These are phyloP conservation scores for Emmelina monodactyla DNA, from an alignment of 2,888 invertebrate genomes.

Conservation along the genomic window DNA sequence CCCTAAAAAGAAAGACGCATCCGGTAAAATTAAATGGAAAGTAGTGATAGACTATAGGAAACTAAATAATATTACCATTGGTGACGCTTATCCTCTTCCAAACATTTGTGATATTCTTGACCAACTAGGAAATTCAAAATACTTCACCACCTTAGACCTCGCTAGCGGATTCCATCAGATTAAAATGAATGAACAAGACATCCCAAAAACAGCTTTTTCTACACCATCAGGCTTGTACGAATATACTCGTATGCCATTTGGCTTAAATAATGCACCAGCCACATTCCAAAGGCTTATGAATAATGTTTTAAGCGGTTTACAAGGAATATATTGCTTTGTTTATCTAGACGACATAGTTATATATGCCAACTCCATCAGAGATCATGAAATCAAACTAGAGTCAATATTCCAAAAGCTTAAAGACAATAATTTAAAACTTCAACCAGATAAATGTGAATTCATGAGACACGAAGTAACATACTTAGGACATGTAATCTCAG, in stretches of 20 bases:
- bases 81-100: conserved; percentile 3
- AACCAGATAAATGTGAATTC: conserved; percentile 8
- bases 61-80: conserved; percentile 3
- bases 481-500: conserved; percentile 5
- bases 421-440: conserved; percentile 6
- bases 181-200: neutral
- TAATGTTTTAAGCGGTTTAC: conserved; percentile 18
- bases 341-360: conserved; percentile 5
- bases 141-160: conserved; percentile 31
- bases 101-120: neutral
- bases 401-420: conserved; percentile 4
- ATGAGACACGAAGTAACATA: conserved; percentile 5
- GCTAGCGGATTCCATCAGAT: conserved; percentile 32
- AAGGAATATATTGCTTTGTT: conserved; percentile 6
- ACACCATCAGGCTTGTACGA: neutral
- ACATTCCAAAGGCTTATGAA: conserved; percentile 28
- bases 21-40: conserved; percentile 21
- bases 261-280: conserved; percentile 22
- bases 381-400: neutral
- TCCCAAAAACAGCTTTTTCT: conserved; percentile 14
- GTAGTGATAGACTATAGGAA: conserved; percentile 1
- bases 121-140: conserved; percentile 23
- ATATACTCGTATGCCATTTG: conserved; percentile 15
- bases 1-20: conserved; percentile 17
- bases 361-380: neutral